These are phyloP conservation scores for Pteropus rufus DNA, from an alignment of 2,797 vertebrate species.

Conservation along the genomic window DNA sequence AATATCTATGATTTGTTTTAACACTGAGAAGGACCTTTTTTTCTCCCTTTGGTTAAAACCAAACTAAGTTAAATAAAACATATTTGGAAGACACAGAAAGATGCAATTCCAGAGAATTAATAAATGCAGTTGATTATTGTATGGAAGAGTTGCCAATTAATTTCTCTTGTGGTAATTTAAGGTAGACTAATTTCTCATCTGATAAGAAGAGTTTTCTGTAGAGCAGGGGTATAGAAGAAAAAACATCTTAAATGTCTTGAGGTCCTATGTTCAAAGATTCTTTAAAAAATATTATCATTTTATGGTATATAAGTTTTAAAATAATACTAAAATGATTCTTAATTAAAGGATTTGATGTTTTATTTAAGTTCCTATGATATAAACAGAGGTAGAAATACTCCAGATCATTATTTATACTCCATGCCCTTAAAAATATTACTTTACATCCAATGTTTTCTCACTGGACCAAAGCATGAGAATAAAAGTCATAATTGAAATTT, in stretches of 20 bases:
- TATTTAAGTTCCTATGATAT: neutral
- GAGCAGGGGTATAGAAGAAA: neutral
- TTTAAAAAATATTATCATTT: neutral
- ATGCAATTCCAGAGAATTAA: neutral
- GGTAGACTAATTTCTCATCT: neutral
- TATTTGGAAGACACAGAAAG: neutral
- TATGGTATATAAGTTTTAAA: neutral
- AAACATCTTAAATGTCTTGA: neutral
- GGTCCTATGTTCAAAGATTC: neutral
- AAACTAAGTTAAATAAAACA: neutral
- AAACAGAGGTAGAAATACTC: neutral
- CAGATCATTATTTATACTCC: neutral
- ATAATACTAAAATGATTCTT: neutral
- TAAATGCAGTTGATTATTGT: slow-evolving; percentile 12
- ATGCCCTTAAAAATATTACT: neutral
- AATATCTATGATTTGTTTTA: neutral
- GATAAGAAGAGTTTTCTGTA: neutral
- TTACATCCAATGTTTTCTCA: neutral
- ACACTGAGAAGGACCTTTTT: neutral
- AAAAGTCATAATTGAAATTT: neutral
- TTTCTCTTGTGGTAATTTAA: neutral
- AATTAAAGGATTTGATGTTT: neutral
- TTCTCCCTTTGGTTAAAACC: neutral
- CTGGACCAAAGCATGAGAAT: neutral
- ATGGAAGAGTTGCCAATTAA: neutral